Percentiles rank a stretch among this genome's conserved stretches.
These are phyloP conservation scores for Nothoprocta pentlandii DNA, from an alignment of 2,113 vertebrate genomes.

Conservation along the genomic window DNA sequence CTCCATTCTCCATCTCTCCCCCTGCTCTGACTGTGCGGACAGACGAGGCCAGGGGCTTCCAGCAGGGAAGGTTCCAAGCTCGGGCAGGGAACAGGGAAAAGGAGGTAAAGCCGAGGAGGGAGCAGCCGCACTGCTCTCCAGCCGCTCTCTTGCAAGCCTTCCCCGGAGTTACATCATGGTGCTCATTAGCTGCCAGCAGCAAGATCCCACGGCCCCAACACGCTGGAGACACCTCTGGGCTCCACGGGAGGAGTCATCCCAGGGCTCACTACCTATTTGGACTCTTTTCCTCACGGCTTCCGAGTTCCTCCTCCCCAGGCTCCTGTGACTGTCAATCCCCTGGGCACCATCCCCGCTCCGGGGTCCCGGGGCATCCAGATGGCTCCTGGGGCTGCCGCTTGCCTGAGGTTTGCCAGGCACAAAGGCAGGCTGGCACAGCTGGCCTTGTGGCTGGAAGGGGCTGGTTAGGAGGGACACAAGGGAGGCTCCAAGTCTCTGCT, in stretches of 20 bases:
- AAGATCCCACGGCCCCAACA: neutral
- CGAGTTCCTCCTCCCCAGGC: neutral
- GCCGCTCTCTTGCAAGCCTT: slow-evolving; percentile 16
- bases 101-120: neutral
- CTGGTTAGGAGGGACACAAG: fast-evolving
- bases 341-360: neutral
- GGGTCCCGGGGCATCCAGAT: too few relatives aligned
- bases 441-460: fast-evolving
- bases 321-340: neutral
- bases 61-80: neutral
- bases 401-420: too few relatives aligned
- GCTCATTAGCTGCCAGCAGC: neutral
- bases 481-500: too few relatives aligned
- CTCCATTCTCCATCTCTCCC: too few relatives aligned
- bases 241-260: neutral
- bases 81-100: neutral
- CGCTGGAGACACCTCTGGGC: neutral
- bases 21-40: too few relatives aligned
- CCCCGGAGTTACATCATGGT: slow-evolving; percentile 50
- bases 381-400: too few relatives aligned
- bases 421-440: too few relatives aligned
- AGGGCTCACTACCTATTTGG: neutral
- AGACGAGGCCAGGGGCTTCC: neutral
- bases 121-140: neutral
- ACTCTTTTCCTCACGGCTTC: neutral